Percentiles rank a stretch among this genome's conserved stretches.
These are phyloP conservation scores for Caerostris darwini DNA, from an alignment of 1,140 invertebrate species.

Conservation along the genomic window DNA sequence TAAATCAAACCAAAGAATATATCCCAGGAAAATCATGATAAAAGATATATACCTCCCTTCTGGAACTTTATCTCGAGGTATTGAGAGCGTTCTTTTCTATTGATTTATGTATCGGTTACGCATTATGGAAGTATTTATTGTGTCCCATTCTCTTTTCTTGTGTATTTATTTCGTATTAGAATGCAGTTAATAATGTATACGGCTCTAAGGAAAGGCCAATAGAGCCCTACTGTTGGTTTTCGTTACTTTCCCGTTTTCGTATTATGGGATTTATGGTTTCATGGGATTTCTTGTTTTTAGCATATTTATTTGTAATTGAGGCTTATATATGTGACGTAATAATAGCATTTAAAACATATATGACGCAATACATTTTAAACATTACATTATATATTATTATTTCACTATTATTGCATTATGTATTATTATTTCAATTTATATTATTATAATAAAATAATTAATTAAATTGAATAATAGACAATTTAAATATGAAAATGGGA, in stretches of 20 bases:
- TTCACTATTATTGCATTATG: too few species aligned
- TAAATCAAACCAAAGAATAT: slow-evolving; percentile 70
- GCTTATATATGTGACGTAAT: too few species aligned
- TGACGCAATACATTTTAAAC: too few species aligned
- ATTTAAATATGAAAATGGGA: too few species aligned
- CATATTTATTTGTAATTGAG: too few species aligned
- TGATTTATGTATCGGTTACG: slow-evolving; percentile 61
- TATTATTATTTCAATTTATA: too few species aligned
- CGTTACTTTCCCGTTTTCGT: not conserved
- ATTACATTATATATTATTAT: too few species aligned
- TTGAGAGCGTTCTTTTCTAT: slow-evolving; percentile 39
- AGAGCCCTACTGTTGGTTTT: not conserved
- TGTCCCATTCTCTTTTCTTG: not conserved
- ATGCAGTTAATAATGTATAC: not conserved
- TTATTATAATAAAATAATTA: too few species aligned
- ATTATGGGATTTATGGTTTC: not conserved
- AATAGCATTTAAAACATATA: too few species aligned
- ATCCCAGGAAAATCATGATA: slow-evolving; percentile 57
- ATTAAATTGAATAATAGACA: too few species aligned
- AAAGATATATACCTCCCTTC: slow-evolving; percentile 10
- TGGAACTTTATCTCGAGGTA: slow-evolving; percentile 42
- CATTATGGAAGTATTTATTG: slow-evolving; percentile 41
- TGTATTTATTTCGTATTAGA: slow-evolving; percentile 25
- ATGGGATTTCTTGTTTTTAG: too few species aligned
- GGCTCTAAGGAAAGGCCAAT: too few species aligned